A percentile compares a stretch with the other conserved stretches of the same genome.
These are phyloP conservation scores for Nesoenas mayeri DNA, from an alignment of 2,113 vertebrate genomes.

Conservation along the genomic window DNA sequence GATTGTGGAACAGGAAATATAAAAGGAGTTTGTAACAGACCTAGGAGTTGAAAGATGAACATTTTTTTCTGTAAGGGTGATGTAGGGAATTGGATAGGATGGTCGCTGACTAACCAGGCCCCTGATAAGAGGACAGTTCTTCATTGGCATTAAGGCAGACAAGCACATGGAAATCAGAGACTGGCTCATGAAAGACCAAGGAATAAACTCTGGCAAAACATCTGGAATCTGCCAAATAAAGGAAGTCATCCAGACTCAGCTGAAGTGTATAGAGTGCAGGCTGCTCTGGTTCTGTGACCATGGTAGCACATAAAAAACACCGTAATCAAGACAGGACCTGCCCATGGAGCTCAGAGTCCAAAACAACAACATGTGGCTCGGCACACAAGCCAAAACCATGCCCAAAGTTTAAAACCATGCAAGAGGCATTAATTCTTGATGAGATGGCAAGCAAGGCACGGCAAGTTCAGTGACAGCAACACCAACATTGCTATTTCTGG, in stretches of 20 bases:
- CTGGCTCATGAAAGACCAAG: background rate
- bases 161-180: background rate
- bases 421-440: background rate
- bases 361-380: accelerated
- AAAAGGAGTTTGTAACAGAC: background rate
- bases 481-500: background rate
- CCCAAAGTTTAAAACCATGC: background rate
- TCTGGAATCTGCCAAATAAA: conserved; percentile 45
- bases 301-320: background rate
- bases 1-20: background rate
- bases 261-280: background rate
- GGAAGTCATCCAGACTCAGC: conserved; percentile 12
- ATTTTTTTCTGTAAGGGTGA: background rate
- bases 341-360: background rate
- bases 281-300: background rate
- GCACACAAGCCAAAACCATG: background rate
- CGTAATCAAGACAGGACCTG: background rate
- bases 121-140: background rate
- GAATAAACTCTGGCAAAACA: conserved; percentile 21
- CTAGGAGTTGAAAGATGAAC: background rate
- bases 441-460: background rate
- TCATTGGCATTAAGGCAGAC: background rate
- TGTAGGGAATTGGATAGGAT: background rate
- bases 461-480: background rate
- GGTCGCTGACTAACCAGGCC: background rate